Percentiles rank a stretch among this genome's conserved stretches.
Conservation (phyloP, 1,140 invertebrate species). For the Dinoponera quadriceps region DNA sequence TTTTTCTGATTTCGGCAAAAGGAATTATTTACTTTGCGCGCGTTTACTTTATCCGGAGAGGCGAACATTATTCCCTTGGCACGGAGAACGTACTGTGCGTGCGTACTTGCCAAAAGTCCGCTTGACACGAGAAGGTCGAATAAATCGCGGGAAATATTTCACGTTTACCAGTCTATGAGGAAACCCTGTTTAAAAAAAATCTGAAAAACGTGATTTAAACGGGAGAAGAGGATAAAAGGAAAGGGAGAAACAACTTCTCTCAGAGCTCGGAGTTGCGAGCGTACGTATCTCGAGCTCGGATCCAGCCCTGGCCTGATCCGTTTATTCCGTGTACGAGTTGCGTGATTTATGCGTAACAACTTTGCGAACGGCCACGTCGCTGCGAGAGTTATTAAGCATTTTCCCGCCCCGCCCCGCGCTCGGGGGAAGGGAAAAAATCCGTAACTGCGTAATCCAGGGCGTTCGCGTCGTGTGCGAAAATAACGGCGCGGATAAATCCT, state of each 20-base stretch:
- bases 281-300: not conserved
- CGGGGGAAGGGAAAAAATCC: not conserved
- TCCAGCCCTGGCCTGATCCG: not conserved
- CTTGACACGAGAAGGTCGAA: not conserved
- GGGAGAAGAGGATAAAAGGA: too few species aligned
- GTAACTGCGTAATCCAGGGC: not conserved
- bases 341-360: not conserved
- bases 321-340: too few species aligned
- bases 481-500: constrained; percentile 35
- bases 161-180: not conserved
- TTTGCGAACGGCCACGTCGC: not conserved
- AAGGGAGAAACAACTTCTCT: not conserved
- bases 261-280: not conserved
- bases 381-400: constrained; percentile 23
- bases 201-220: too few species aligned
- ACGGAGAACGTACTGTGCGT: not conserved
- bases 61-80: constrained; percentile 15
- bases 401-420: not conserved
- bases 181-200: not conserved
- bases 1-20: constrained; percentile 16
- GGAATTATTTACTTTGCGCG: constrained; percentile 32
- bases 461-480: constrained; percentile 4
- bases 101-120: constrained; percentile 30
- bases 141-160: not conserved
- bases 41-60: not conserved